These are phyloP conservation scores for Ceratothoa steindachneri DNA, from an alignment of 2,888 invertebrate genomes.

Conservation along the genomic window DNA sequence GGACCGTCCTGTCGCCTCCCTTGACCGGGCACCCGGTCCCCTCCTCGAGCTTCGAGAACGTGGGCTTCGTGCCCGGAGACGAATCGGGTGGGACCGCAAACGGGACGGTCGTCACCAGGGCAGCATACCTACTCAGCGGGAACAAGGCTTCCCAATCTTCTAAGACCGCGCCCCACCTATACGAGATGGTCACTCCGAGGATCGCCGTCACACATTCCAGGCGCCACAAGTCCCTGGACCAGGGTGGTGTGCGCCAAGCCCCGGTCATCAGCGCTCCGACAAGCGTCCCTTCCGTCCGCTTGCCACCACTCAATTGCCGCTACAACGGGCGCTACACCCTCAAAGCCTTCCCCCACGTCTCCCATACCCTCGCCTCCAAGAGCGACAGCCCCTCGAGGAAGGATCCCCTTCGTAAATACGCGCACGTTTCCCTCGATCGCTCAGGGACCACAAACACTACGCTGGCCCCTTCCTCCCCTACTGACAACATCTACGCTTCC, in stretches of 20 bases:
- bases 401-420: slow-evolving; percentile 36
- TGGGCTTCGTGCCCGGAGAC: slow-evolving; percentile 74
- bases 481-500: slow-evolving; percentile 45
- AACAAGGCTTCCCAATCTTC: slow-evolving; percentile 17
- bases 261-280: slow-evolving; percentile 40
- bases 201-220: slow-evolving; percentile 14
- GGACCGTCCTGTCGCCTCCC: slow-evolving; percentile 25
- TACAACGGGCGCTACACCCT: slow-evolving; percentile 30
- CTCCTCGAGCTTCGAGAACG: slow-evolving; percentile 65
- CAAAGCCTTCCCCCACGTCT: slow-evolving; percentile 35
- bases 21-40: slow-evolving; percentile 2
- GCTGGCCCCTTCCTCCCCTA: slow-evolving; percentile 36
- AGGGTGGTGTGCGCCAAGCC: slow-evolving; percentile 18
- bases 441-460: slow-evolving; percentile 37
- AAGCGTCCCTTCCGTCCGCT: slow-evolving; percentile 28
- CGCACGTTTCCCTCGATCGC: slow-evolving; percentile 43
- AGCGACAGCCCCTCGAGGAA: slow-evolving; percentile 20
- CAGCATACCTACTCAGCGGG: slow-evolving; percentile 30
- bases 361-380: slow-evolving; percentile 40
- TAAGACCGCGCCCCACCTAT: slow-evolving; percentile 16
- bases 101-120: slow-evolving; percentile 36
- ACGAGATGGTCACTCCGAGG: slow-evolving; percentile 40
- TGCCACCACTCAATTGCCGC: slow-evolving; percentile 39
- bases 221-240: slow-evolving; percentile 39
- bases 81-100: slow-evolving; percentile 54